phyloP scores from a whole-genome alignment of 2,113 vertebrate genomes.

The Rhinoderma darwinii region DNA sequence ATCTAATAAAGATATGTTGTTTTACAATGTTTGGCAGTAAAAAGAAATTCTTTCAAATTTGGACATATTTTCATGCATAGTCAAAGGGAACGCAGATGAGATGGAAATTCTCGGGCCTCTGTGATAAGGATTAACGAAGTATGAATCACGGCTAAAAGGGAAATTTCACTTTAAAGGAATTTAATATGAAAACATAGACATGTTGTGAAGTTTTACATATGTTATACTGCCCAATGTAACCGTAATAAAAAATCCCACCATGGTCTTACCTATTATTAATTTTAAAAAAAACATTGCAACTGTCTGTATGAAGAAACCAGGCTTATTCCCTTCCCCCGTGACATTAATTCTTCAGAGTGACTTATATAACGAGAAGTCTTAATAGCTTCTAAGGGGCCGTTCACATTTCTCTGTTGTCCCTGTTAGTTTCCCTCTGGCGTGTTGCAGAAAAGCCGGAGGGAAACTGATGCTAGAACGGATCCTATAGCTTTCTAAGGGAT shows the following conservation, averaged over 20 bases:
- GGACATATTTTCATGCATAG: conserved; percentile 19
- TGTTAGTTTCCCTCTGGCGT: too few species aligned
- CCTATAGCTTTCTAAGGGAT: too few species aligned
- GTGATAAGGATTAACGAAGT: conserved; percentile 32
- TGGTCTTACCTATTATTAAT: background rate
- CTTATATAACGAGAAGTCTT: too few species aligned
- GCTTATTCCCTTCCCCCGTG: too few species aligned
- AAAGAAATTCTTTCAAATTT: conserved; percentile 30
- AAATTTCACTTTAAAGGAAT: conserved; percentile 33
- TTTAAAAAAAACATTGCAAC: background rate
- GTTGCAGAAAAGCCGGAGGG: too few species aligned
- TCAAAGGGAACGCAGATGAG: conserved; percentile 43
- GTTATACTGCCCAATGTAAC: background rate
- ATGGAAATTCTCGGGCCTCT: background rate
- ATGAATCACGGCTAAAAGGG: conserved; percentile 35
- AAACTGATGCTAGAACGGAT: too few species aligned
- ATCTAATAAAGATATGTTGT: conserved; percentile 50
- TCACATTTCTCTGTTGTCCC: too few species aligned
- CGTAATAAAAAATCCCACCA: background rate
- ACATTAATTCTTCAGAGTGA: too few species aligned
- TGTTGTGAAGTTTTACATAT: background rate
- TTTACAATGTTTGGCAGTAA: conserved; percentile 34
- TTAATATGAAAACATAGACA: background rate
- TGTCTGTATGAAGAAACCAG: background rate
- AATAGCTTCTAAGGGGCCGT: too few species aligned